A percentile compares a stretch with the other conserved stretches of the same genome.
Conservation (phyloP, 2,797 vertebrate genomes). For the Enteromius paludinosus region DNA sequence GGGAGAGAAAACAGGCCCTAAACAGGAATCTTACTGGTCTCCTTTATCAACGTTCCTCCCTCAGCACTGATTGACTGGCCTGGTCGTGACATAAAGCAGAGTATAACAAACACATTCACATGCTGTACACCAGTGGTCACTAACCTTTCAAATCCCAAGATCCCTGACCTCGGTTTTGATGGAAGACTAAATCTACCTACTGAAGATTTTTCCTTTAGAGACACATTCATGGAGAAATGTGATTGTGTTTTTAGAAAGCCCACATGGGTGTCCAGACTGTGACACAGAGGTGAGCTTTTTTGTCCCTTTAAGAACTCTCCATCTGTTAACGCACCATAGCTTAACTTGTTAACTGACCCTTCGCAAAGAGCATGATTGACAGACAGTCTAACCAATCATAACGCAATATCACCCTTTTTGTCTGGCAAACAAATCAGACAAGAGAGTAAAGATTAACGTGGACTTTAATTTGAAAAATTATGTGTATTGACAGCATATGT, state of each 20-base stretch:
- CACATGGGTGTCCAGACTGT: constrained; percentile 1
- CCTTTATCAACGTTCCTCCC: constrained; percentile 50
- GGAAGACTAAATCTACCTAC: not conserved
- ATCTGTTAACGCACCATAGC: not conserved
- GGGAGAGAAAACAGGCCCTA: constrained; percentile 38
- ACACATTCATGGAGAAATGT: not conserved
- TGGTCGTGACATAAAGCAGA: constrained; percentile 52
- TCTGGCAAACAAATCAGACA: not conserved
- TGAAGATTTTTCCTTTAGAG: not conserved
- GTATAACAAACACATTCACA: constrained; percentile 40
- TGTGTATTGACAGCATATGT: not conserved
- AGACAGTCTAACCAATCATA: not conserved
- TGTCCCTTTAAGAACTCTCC: not conserved
- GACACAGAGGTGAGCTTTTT: constrained; percentile 6
- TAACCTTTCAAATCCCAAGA: not conserved
- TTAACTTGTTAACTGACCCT: not conserved
- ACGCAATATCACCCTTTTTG: not conserved
- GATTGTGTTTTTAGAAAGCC: constrained; percentile 36
- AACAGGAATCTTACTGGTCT: constrained; percentile 26
- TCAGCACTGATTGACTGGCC: constrained; percentile 40
- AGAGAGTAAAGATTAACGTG: not conserved
- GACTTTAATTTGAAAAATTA: not conserved
- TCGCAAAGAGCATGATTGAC: not conserved
- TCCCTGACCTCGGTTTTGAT: not conserved
- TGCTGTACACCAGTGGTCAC: not conserved